phyloP scores from a whole-genome alignment of 2,113 vertebrate genomes.

The Onychostoma macrolepis region DNA sequence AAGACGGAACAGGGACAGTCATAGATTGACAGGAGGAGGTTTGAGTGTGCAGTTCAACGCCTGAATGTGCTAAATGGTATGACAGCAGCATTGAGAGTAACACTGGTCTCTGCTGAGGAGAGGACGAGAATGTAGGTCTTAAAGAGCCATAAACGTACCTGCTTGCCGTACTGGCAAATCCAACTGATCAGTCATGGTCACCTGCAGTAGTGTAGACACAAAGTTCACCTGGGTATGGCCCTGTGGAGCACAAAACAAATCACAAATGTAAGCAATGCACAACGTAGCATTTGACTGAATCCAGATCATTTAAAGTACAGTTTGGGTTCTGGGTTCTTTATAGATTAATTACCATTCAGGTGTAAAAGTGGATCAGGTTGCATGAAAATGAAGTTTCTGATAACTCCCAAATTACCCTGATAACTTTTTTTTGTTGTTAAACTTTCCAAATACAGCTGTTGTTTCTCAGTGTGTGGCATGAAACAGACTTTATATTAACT shows the following conservation, averaged over 20 bases:
- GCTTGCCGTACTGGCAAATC: constrained; percentile 98
- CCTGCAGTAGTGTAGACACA: constrained; percentile 92
- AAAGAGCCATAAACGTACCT: constrained; percentile 77
- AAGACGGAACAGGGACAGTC: background rate
- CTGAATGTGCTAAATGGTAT: constrained; percentile 12
- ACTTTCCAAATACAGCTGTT: background rate
- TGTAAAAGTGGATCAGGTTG: background rate
- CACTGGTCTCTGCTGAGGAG: background rate
- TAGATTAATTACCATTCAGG: background rate
- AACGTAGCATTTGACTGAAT: background rate
- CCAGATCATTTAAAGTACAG: too few relatives aligned
- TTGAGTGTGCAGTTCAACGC: constrained; percentile 9
- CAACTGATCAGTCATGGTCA: constrained; percentile 98
- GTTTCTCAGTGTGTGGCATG: background rate
- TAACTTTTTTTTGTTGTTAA: background rate
- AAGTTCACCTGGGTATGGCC: constrained; percentile 94
- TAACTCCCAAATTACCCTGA: background rate
- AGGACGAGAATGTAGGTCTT: background rate
- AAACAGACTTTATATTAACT: background rate
- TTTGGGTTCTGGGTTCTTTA: background rate
- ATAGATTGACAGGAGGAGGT: background rate
- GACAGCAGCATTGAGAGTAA: background rate
- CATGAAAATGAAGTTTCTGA: background rate
- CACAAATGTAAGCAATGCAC: background rate
- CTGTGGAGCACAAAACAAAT: constrained; percentile 70